Percentiles rank a stretch among this genome's conserved stretches.
Evolutionary conservation across 2,888 invertebrate species (phyloP).

Genomic region (Dyspetes luteomarginatus): DNA sequence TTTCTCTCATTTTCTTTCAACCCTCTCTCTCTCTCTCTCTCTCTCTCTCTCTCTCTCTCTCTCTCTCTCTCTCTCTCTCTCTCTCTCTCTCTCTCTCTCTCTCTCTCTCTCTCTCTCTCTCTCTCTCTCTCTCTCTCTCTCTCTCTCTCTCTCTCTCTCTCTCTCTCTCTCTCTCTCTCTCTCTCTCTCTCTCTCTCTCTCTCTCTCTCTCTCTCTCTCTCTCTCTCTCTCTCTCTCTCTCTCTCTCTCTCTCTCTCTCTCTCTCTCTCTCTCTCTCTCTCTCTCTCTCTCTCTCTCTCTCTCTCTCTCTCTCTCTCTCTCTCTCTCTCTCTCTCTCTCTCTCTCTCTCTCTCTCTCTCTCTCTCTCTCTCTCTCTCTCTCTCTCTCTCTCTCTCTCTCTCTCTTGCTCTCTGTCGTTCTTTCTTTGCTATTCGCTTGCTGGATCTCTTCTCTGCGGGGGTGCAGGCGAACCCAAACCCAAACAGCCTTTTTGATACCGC

Average conservation of each 20-base stretch:
- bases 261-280: neutral
- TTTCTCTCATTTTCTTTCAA: no score
- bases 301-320: neutral
- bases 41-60: conserved; percentile 45
- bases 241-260: conserved; percentile 9
- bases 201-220: neutral
- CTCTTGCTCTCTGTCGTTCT: neutral
- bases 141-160: conserved; percentile 10
- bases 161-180: no score
- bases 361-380: neutral
- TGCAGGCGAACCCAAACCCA: no score
- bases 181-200: no score
- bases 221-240: neutral
- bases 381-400: neutral
- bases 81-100: neutral
- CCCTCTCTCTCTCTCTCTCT: conserved; percentile 2
- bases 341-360: neutral
- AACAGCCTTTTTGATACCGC: no score
- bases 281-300: neutral
- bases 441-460: no score
- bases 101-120: neutral
- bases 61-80: conserved; percentile 18
- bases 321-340: conserved; percentile 8
- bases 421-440: no score
- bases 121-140: neutral